Base-by-base conservation (phyloP, 2,888 invertebrate genomes). In the Carpatolechia fugitivella region DNA sequence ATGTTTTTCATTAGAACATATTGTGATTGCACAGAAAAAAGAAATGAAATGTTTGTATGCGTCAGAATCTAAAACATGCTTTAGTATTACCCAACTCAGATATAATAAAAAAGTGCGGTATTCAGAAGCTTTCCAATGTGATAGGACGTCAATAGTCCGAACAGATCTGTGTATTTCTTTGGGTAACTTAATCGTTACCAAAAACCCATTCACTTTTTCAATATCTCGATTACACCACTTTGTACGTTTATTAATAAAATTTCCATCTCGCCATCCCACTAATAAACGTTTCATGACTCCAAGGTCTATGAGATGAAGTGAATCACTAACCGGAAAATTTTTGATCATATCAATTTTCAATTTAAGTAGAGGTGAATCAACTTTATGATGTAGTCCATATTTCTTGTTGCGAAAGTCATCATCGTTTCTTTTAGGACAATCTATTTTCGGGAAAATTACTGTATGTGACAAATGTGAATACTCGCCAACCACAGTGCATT, bases 81-180 rank as follows among this genome's bases (percentile, higher is more conserved):
- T 58, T 8, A 65, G 49, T 14, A 63, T 61, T 3, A 66, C 40
- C 2, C 61, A 49, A 35, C 64, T 64, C 11, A 60, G 38, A 50
- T 65, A 65, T n/a, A 50, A 35, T 11, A 65, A 56, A 56, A 67
- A 65, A 7, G 59, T 54, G 14, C 63, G 47, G 40, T 33, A 64
- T 57, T 68, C 66, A 5, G 59, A 56, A 5, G 55, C 66, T 54
- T 68, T 68, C 66, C 68, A 68, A 52, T 58, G 33, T 16, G 54
- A 29, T 6, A 65, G 46, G 41, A 6, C 16, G 35, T 59, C 61
- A n/a, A 66, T 7, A 30, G 36, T 30, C 55, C 65, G 29, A 10
- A 65, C 56, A 10, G 61, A 8, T 36, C 65, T 29, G 14, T 67
- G 64, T 3, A 65, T 62, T 58, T 64, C 63, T 11, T 55, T 54